Evolutionary conservation across 2,113 vertebrate genomes (phyloP), one percentile per base, ranked within the genome.

Genomic region (Calidris pygmaea): DNA sequence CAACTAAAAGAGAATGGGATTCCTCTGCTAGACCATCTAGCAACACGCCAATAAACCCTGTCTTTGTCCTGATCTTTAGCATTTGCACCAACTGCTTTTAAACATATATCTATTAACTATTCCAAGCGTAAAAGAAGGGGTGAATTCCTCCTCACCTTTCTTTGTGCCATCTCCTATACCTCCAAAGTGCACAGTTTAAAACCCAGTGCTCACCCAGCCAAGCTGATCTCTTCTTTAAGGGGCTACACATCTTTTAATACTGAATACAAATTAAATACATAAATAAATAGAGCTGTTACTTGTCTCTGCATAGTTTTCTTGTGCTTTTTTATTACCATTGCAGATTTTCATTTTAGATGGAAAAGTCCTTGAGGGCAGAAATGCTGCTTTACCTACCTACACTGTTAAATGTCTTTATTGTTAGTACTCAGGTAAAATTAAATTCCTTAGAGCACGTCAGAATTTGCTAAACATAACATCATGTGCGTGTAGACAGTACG

Each of bases 111-210:
- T 32, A 77, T 26, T 66, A 62, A 77, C 39, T 72, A 70, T n/a
- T 65, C 18, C 34, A 47, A 65, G 48, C 4, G 13, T 26, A 55
- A 63, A 63, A 65, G 17, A 45, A 2, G 2, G 0, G 0, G 39
- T 13, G 43, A 87, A 72, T 47, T 78, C 27, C 37, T 83, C 50
- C 52, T 85, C 58, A 82, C 26, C 19, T 75, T 52, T 70, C 48
- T 47, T 26, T 27, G 10, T 37, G 68, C 34, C 59, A 75, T 43
- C 23, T 87, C 62, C 2, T 2, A 37, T 23, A 18, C 9, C 22
- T 71, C n/a, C 55, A 35, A 62, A 80, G 43, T 41, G 39, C 29
- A 19, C 7, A 63, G 17, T 10, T 26, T 41, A 39, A 45, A 82
- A 79, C 39, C 37, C 68, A 84, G 26, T 11, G n/a, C 22, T 74